A percentile compares a stretch with the other conserved stretches of the same genome.
Evolutionary conservation across 1,140 invertebrate species (phyloP).

Genomic region (Drosophila carrolli): DNA sequence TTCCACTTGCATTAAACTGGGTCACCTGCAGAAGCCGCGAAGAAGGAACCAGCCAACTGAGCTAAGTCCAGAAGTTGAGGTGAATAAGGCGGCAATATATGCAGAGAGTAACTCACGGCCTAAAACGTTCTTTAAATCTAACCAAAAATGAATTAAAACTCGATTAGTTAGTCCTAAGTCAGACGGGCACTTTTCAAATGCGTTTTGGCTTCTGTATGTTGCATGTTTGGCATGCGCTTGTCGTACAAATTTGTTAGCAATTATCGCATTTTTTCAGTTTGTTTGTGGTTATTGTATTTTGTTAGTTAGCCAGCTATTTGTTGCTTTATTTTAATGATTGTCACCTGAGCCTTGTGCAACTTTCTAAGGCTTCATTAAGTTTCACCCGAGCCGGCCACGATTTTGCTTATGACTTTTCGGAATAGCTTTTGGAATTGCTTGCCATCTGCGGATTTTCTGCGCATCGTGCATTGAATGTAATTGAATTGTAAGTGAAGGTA

Average conservation of each 20-base stretch:
- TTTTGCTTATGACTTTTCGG: slow-evolving; percentile 75
- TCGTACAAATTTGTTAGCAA: slow-evolving; percentile 72
- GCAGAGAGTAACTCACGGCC: background rate
- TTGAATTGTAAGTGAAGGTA: slow-evolving; percentile 58
- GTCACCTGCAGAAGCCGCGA: slow-evolving; percentile 57
- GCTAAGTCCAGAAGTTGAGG: slow-evolving; percentile 22
- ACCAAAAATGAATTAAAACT: slow-evolving; percentile 32
- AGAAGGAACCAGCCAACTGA: slow-evolving; percentile 13
- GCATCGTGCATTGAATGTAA: slow-evolving; percentile 72
- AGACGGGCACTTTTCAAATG: slow-evolving; percentile 20
- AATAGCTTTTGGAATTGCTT: slow-evolving; percentile 71
- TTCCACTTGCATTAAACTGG: slow-evolving; percentile 83
- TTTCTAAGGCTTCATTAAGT: slow-evolving; percentile 81
- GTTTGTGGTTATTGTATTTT: slow-evolving; percentile 44
- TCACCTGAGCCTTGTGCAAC: slow-evolving; percentile 68
- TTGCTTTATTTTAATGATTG: slow-evolving; percentile 62
- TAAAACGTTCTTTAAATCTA: slow-evolving; percentile 19
- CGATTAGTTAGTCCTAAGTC: slow-evolving; percentile 40
- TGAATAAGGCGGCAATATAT: slow-evolving; percentile 28
- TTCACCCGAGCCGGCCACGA: slow-evolving; percentile 68
- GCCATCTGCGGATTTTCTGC: slow-evolving; percentile 64
- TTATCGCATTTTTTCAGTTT: slow-evolving; percentile 65
- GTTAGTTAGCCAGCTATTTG: slow-evolving; percentile 31
- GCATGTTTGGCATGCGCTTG: slow-evolving; percentile 54
- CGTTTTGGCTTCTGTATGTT: slow-evolving; percentile 32